phyloP scores from a whole-genome alignment of 2,888 invertebrate genomes.

The Busseola fusca region DNA sequence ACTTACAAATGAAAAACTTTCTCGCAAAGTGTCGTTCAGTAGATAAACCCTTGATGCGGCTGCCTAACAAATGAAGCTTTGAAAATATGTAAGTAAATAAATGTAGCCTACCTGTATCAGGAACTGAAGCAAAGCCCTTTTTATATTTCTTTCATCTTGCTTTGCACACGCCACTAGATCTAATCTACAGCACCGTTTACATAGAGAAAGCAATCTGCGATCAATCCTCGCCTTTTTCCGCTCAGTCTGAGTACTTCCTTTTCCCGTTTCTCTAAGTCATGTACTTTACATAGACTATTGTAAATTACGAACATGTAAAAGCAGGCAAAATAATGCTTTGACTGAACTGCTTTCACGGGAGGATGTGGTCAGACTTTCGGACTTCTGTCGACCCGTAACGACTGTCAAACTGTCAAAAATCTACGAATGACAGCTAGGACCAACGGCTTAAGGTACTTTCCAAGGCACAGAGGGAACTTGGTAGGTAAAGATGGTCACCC shows the following conservation, averaged over 20 bases:
- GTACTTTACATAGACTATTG: slow-evolving; percentile 13
- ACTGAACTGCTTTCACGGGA: too few relatives aligned
- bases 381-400: too few relatives aligned
- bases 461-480: too few relatives aligned
- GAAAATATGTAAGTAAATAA: not conserved
- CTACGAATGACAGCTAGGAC: too few relatives aligned
- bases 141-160: not conserved
- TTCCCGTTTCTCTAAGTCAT: not conserved
- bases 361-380: too few relatives aligned
- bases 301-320: not conserved
- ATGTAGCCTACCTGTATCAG: not conserved
- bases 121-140: not conserved
- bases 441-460: too few relatives aligned
- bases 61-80: not conserved
- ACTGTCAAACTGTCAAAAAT: too few relatives aligned
- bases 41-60: not conserved
- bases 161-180: slow-evolving; percentile 19
- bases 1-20: not conserved
- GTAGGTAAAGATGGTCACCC: too few relatives aligned
- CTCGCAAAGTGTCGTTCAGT: not conserved
- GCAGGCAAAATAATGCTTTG: not conserved
- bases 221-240: slow-evolving; percentile 46
- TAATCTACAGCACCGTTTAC: slow-evolving; percentile 37
- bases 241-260: slow-evolving; percentile 29
- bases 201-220: slow-evolving; percentile 46